Evolutionary conservation across 2,113 vertebrate genomes (phyloP).

Genomic region (Sus scrofa): T2T-Sscrofa CM000825.6:58066001-58066500

Average conservation of each 20-base stretch:
- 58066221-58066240: constrained; percentile 3
- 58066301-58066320: neutral
- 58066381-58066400: neutral
- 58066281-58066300: neutral
- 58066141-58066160: neutral
- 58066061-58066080: neutral
- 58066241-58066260: neutral
- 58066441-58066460: neutral
- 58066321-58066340: neutral
- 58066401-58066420: neutral
- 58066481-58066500: too few relatives aligned
- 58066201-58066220: neutral
- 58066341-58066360: neutral
- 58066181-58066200: neutral
- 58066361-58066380: neutral
- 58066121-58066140: neutral
- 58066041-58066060: neutral
- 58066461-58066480: too few relatives aligned
- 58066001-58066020: neutral
- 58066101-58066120: neutral
- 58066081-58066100: neutral
- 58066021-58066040: too few relatives aligned
- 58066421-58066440: neutral
- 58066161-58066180: neutral
- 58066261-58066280: neutral